phyloP scores from a whole-genome alignment of 2,888 invertebrate species.

The Drosophila vallismaia region DNA sequence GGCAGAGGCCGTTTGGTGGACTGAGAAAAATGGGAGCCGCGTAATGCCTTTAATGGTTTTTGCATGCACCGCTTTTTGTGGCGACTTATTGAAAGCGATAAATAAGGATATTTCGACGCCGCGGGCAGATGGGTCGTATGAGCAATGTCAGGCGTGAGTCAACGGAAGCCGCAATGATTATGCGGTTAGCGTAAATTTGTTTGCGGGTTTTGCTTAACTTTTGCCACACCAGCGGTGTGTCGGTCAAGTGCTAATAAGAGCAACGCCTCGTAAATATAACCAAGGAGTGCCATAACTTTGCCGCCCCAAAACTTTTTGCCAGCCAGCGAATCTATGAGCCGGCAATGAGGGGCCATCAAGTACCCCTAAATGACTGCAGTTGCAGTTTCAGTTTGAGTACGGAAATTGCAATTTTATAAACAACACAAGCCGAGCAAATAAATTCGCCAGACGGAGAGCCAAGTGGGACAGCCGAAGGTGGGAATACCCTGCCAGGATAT shows the following conservation, averaged over 20 bases:
- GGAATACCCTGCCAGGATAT: constrained; percentile 24
- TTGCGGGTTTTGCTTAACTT: constrained; percentile 59
- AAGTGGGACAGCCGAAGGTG: constrained; percentile 9
- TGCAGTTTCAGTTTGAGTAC: constrained; percentile 60
- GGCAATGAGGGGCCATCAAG: constrained; percentile 55
- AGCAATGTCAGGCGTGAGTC: constrained; percentile 19
- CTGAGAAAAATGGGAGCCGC: constrained; percentile 70
- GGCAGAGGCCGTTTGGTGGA: constrained; percentile 4
- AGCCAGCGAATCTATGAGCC: constrained; percentile 45
- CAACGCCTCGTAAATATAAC: constrained; percentile 39
- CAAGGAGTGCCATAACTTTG: constrained; percentile 21
- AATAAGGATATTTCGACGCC: constrained; percentile 76
- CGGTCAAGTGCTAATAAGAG: constrained; percentile 41
- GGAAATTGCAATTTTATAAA: constrained; percentile 63
- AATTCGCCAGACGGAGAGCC: constrained; percentile 34
- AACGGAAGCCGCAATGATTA: constrained; percentile 61
- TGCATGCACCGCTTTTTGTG: constrained; percentile 57
- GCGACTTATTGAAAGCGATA: constrained; percentile 81
- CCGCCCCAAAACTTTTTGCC: constrained; percentile 46
- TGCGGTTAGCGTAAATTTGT: constrained; percentile 79
- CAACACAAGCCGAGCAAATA: constrained; percentile 42
- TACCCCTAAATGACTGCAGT: constrained; percentile 75
- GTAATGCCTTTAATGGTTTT: constrained; percentile 75
- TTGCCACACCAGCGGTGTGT: constrained; percentile 9
- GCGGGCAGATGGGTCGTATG: constrained; percentile 46